These are phyloP conservation scores for Mellilla xanthometata DNA, from an alignment of 2,888 invertebrate species.

Conservation along the genomic window DNA sequence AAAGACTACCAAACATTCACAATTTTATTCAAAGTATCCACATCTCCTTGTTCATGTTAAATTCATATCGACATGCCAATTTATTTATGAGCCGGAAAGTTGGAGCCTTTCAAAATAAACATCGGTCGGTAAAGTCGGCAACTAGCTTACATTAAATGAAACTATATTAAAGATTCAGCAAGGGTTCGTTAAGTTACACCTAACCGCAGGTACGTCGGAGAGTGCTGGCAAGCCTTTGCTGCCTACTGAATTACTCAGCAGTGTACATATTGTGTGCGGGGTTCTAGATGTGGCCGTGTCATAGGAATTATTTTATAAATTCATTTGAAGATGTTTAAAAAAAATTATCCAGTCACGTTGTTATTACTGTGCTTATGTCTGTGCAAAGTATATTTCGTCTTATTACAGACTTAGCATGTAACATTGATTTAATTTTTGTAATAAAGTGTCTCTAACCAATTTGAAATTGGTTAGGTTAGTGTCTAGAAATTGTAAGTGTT, in stretches of 20 bases:
- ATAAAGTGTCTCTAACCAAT: too few species aligned
- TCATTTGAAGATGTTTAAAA: too few species aligned
- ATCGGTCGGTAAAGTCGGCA: conserved; percentile 55
- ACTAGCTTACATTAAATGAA: conserved; percentile 76
- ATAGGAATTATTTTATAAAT: conserved; percentile 17
- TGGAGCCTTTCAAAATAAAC: conserved; percentile 60
- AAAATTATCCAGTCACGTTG: too few species aligned
- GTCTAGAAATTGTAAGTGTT: too few species aligned
- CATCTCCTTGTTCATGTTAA: conserved; percentile 10
- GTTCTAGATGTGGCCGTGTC: conserved; percentile 15
- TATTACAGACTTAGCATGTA: too few species aligned
- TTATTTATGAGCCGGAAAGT: conserved; percentile 37
- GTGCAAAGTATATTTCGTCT: too few species aligned
- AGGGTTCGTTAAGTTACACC: conserved; percentile 79
- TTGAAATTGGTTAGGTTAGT: too few species aligned
- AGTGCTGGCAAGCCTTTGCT: conserved; percentile 61
- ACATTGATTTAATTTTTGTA: too few species aligned
- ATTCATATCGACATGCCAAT: conserved; percentile 23
- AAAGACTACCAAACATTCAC: not conserved
- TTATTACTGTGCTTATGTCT: too few species aligned
- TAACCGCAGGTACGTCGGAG: conserved; percentile 64
- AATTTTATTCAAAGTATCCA: not conserved
- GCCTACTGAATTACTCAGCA: conserved; percentile 71
- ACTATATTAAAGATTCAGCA: conserved; percentile 77
- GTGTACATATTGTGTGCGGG: conserved; percentile 29